phyloP scores from a whole-genome alignment of 2,113 vertebrate genomes.

The Melanocharis versteri region DNA sequence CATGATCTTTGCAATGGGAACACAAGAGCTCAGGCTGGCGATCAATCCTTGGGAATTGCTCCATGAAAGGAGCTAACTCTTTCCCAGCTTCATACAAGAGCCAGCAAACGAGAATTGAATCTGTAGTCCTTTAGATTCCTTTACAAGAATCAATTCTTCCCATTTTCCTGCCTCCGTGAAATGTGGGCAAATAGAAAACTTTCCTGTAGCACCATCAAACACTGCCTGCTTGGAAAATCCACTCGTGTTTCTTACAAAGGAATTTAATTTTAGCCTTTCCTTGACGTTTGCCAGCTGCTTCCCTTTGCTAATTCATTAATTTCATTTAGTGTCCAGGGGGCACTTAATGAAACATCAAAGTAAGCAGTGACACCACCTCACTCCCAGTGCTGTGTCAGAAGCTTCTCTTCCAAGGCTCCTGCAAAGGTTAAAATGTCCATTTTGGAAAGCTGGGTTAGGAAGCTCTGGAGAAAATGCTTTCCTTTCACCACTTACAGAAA shows the following conservation, averaged over 20 bases:
- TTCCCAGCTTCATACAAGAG: neutral
- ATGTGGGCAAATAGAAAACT: neutral
- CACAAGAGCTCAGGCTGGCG: neutral
- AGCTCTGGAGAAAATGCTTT: neutral
- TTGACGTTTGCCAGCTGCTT: neutral
- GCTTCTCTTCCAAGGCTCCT: neutral
- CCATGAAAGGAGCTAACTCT: neutral
- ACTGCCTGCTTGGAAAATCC: neutral
- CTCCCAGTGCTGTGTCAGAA: neutral
- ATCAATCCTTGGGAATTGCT: neutral
- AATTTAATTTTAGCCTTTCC: neutral
- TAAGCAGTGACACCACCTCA: neutral
- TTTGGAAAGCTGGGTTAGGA: neutral
- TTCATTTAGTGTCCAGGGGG: neutral
- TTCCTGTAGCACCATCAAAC: neutral
- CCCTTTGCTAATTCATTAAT: too few species aligned
- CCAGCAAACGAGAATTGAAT: neutral
- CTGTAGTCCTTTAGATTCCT: neutral
- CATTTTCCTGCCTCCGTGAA: neutral
- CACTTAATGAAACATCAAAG: neutral
- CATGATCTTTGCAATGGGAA: neutral
- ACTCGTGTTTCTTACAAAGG: neutral
- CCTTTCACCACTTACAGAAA: neutral
- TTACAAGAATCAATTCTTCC: neutral
- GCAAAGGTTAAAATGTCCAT: neutral